These are phyloP conservation scores for Hydrolagus colliei DNA, from an alignment of 2,797 vertebrate genomes.

Conservation along the genomic window DNA sequence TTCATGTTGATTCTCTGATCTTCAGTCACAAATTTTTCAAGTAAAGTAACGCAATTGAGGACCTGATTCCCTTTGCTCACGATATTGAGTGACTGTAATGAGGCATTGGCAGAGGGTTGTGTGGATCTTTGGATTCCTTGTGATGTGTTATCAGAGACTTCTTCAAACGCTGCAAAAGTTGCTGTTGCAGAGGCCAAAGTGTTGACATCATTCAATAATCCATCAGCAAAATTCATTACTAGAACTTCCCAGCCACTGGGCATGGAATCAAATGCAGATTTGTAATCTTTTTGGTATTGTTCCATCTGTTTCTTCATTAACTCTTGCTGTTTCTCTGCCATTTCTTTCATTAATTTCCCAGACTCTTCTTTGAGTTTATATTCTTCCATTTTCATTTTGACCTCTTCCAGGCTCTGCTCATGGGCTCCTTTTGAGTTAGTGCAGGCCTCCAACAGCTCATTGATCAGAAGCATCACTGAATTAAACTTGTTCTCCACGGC, in stretches of 20 bases:
- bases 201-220: not conserved
- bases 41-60: not conserved
- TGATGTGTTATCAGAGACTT: constrained; percentile 34
- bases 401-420: constrained; percentile 30
- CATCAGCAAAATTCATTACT: not conserved
- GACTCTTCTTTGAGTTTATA: constrained; percentile 28
- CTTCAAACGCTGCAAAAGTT: constrained; percentile 37
- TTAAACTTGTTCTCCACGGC: constrained; percentile 36
- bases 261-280: not conserved
- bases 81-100: constrained; percentile 29
- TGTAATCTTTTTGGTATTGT: not conserved
- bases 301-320: not conserved
- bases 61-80: constrained; percentile 14
- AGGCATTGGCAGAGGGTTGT: constrained; percentile 28
- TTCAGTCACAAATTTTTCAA: not conserved
- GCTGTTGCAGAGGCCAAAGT: not conserved
- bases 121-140: constrained; percentile 32
- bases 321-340: not conserved
- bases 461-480: constrained; percentile 37
- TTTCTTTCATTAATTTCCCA: constrained; percentile 16
- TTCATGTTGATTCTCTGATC: constrained; percentile 32
- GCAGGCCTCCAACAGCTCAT: constrained; percentile 40
- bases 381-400: constrained; percentile 33
- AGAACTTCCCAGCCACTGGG: constrained; percentile 10
- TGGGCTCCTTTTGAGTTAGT: constrained; percentile 36